Conservation (phyloP, 1,140 invertebrate genomes). For the Calliphora vicina region DNA sequence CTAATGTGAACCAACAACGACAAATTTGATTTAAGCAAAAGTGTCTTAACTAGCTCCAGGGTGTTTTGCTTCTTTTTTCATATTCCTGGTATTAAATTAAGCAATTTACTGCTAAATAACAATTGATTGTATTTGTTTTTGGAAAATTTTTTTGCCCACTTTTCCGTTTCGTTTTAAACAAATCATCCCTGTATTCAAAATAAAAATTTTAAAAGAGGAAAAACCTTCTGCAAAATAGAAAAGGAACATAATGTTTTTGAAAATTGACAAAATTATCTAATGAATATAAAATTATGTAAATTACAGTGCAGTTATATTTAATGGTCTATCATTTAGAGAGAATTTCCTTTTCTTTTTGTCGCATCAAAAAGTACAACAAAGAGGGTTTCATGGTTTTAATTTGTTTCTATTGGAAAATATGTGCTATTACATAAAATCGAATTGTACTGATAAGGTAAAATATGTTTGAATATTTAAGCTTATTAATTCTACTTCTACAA, state of each 20-base stretch:
- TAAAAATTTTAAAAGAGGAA: background rate
- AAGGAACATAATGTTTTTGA: conserved; percentile 42
- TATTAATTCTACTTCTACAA: no score
- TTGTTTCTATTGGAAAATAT: background rate
- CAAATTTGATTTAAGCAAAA: background rate
- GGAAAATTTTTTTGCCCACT: background rate
- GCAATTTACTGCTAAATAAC: background rate
- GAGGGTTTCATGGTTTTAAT: background rate
- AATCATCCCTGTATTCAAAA: background rate
- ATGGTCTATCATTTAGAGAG: conserved; percentile 53
- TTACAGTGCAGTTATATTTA: conserved; percentile 62
- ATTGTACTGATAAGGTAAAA: conserved; percentile 11
- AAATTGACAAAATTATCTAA: conserved; percentile 64
- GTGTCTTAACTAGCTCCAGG: background rate
- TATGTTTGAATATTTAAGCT: no score
- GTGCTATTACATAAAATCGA: conserved; percentile 11
- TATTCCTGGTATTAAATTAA: background rate
- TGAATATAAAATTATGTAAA: conserved; percentile 64
- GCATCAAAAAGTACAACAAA: background rate
- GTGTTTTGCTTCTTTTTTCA: background rate
- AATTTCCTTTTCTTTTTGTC: background rate
- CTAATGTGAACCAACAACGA: conserved; percentile 17
- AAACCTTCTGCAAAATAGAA: background rate
- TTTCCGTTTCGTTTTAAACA: background rate
- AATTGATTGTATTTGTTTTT: conserved; percentile 24